phyloP scores from a whole-genome alignment of 2,113 vertebrate genomes.

The Prolemur simus region DNA sequence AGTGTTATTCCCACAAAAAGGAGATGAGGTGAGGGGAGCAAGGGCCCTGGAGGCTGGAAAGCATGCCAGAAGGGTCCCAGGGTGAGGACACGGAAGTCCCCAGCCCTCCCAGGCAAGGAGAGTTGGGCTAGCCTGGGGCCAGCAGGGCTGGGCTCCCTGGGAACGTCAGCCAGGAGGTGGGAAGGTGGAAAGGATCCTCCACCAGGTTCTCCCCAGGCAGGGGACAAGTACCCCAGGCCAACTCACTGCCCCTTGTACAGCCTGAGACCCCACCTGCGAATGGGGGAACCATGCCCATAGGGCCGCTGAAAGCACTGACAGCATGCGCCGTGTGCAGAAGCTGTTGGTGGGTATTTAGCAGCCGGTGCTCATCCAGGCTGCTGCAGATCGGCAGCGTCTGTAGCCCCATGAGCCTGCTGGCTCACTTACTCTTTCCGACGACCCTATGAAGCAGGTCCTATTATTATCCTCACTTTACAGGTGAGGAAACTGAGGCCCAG shows the following conservation, averaged over 20 bases:
- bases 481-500: background rate
- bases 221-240: background rate
- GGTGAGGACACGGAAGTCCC: background rate
- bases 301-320: background rate
- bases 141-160: background rate
- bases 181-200: background rate
- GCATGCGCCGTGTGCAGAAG: no score
- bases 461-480: background rate
- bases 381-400: background rate
- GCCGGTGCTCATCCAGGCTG: rapidly evolving
- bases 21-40: background rate
- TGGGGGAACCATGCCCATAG: rapidly evolving
- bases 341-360: background rate
- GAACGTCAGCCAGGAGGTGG: background rate
- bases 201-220: background rate
- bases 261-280: background rate
- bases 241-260: no score
- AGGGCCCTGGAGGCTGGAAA: no score
- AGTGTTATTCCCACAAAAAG: background rate
- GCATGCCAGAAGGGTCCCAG: background rate
- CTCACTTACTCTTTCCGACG: background rate
- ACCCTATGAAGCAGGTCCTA: background rate
- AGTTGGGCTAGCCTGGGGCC: no score
- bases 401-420: rapidly evolving
- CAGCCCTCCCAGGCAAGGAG: background rate